Evolutionary conservation across 1,140 invertebrate genomes (phyloP), one percentile per base, ranked within the genome.

Genomic region (Drosophila lacertosa): DNA sequence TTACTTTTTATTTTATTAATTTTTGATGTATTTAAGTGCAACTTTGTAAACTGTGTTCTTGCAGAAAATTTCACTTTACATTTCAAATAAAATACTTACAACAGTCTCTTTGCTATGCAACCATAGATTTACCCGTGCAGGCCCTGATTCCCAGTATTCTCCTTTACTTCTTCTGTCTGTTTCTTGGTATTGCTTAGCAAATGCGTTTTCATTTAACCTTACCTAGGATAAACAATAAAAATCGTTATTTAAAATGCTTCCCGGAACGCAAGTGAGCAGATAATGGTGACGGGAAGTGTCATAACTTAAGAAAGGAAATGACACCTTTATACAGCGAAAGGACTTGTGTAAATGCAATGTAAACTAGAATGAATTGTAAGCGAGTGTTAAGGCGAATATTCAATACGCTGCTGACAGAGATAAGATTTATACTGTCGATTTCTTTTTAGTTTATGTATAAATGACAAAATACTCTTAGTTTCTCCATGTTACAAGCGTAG

Each of bases 231-330:
- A 51, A 42, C 62, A 50, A 40, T 35, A 22, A 55, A 77, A 77
- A 59, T 57, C 39, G 29, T 53, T 35, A 42, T 53, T 18, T 22
- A 16, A 44, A 62, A 53, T 32, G 59, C 37, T 45, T 10, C 32
- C 40, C 22, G 18, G 6, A 20, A 11, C 40, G 47, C 13, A 15
- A 45, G 35, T 59, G 48, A 42, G 54, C 35, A 60, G 53, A 77
- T 58, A 82, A 81, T 77, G 64, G 13, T 24, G 29, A 60, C 35
- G 40, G 74, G 55, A 82, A 81, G 44, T 69, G 69, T 69, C 78
- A 60, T 66, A 72, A 48, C 66, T 35, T 67, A 55, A 42, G 54
- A 65, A 59, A 74, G 78, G 64, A 83, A 83, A 74, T 74, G 54
- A 70, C 74, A 78, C 69, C 63, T 65, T 65, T 65, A n/a, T 59